Percentiles rank a stretch among this genome's conserved stretches.
These are phyloP conservation scores for Philereme transversata DNA, from an alignment of 2,888 invertebrate genomes.

Conservation along the genomic window DNA sequence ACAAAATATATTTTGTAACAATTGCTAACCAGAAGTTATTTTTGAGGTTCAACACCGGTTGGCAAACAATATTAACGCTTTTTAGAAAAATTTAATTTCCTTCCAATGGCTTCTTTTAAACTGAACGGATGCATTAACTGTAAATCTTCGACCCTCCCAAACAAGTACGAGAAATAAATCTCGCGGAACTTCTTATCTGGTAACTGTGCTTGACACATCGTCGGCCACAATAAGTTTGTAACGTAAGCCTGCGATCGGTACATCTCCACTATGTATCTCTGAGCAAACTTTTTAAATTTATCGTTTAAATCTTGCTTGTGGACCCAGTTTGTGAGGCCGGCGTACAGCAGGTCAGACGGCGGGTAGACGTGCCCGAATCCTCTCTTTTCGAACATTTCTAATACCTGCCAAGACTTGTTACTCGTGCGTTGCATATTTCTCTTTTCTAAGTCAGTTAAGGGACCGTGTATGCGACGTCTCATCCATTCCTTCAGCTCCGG, in stretches of 20 bases:
- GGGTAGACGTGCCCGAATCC: slow-evolving; percentile 58
- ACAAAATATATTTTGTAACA: too few species aligned
- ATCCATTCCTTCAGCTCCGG: slow-evolving; percentile 76
- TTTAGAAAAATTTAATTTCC: slow-evolving; percentile 45
- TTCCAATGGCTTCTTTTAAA: slow-evolving; percentile 49
- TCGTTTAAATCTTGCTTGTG: slow-evolving; percentile 60
- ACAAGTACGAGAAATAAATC: slow-evolving; percentile 71
- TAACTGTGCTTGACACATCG: slow-evolving; percentile 68
- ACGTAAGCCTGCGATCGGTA: slow-evolving; percentile 60
- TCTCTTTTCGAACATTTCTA: slow-evolving; percentile 49
- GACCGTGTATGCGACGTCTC: slow-evolving; percentile 66
- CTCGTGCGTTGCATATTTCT: slow-evolving; percentile 52
- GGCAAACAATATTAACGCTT: slow-evolving; percentile 60
- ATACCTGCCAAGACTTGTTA: slow-evolving; percentile 55
- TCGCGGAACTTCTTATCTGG: slow-evolving; percentile 74
- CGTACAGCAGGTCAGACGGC: slow-evolving; percentile 49
- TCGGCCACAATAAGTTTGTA: slow-evolving; percentile 68
- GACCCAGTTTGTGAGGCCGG: slow-evolving; percentile 57
- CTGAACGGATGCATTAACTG: slow-evolving; percentile 65
- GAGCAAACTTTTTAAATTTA: slow-evolving; percentile 54
- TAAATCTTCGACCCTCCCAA: slow-evolving; percentile 55
- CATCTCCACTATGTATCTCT: slow-evolving; percentile 54
- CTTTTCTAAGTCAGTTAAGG: slow-evolving; percentile 47
- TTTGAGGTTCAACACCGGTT: slow-evolving; percentile 45
- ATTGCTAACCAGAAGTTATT: too few species aligned